These are phyloP conservation scores for Diaprepes abbreviatus DNA, from an alignment of 2,888 invertebrate genomes.

Conservation along the genomic window DNA sequence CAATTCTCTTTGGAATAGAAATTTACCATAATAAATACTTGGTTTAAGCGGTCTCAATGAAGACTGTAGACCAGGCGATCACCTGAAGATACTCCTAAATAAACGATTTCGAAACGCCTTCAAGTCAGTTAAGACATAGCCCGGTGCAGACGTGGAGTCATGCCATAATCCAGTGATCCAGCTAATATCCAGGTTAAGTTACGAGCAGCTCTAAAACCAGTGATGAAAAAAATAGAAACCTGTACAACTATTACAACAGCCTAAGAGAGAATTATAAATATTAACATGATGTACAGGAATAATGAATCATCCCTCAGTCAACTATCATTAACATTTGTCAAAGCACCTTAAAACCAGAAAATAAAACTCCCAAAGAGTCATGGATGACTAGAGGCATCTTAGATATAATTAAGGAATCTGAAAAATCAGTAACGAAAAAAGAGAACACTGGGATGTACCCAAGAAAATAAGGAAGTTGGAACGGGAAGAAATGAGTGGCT, in stretches of 20 bases:
- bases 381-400: no score
- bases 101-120: neutral
- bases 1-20: conserved; percentile 44
- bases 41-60: conserved; percentile 43
- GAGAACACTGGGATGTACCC: no score
- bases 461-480: neutral
- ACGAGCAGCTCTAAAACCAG: no score
- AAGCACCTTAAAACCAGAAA: neutral
- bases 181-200: no score
- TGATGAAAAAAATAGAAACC: no score
- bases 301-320: neutral
- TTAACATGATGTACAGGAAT: no score
- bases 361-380: neutral
- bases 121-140: neutral
- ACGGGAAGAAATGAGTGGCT: neutral
- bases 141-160: neutral
- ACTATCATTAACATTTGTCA: neutral
- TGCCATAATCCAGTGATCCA: neutral
- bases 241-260: no score
- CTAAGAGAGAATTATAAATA: no score
- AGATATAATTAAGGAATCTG: no score
- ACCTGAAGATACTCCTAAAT: conserved; percentile 34
- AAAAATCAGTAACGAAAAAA: no score
- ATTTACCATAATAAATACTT: conserved; percentile 49
- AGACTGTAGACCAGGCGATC: conserved; percentile 50